A percentile compares a stretch with the other conserved stretches of the same genome.
phyloP scores from a whole-genome alignment of 2,797 vertebrate genomes.

The Bucorvus abyssinicus region DNA sequence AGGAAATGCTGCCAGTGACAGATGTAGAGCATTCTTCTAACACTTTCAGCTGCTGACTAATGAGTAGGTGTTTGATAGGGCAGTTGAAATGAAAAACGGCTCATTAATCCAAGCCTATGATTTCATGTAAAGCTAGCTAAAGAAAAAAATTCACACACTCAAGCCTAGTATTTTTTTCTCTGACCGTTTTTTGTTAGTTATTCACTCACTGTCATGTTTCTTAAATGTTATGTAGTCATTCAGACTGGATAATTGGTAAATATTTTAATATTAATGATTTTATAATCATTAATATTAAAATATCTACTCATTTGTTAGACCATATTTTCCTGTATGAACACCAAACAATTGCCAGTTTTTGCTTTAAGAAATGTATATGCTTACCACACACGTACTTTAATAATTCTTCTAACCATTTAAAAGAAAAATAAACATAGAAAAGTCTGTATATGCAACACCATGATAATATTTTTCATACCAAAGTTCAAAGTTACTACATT shows the following conservation, averaged over 20 bases:
- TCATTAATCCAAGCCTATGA: conserved; percentile 51
- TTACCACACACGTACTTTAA: background rate
- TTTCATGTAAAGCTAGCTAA: conserved; percentile 24
- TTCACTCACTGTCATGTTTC: background rate
- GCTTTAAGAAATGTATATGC: background rate
- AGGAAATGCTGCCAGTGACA: conserved; percentile 60
- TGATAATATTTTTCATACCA: background rate
- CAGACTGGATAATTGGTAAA: background rate
- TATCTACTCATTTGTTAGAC: background rate
- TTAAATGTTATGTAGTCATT: background rate
- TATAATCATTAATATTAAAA: background rate
- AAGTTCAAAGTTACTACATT: background rate
- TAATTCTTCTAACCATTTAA: background rate
- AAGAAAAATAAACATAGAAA: background rate
- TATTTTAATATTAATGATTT: background rate
- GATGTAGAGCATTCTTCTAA: conserved; percentile 55
- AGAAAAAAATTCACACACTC: background rate
- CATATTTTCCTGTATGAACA: background rate
- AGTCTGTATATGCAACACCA: background rate
- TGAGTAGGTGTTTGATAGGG: conserved; percentile 65
- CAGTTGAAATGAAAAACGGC: conserved; percentile 36
- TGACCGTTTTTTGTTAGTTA: background rate
- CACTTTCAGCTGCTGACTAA: conserved; percentile 62
- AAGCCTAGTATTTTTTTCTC: background rate
- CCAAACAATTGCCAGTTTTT: background rate